Evolutionary conservation across 1,140 invertebrate genomes (phyloP).

Genomic region (Heliconius nattereri): DNA sequence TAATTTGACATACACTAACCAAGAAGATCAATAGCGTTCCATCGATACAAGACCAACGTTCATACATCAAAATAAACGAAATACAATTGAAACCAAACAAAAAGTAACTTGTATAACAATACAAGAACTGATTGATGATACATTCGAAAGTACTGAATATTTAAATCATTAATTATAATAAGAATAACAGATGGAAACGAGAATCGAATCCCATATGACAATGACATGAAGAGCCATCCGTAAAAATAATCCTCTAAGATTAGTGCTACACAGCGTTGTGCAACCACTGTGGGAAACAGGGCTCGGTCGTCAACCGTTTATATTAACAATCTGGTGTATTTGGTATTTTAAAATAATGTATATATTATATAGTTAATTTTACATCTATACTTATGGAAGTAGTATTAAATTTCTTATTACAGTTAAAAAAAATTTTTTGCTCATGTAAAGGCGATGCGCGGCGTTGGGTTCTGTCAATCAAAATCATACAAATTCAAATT

Average conservation of each 20-base stretch:
- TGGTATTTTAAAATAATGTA: background rate
- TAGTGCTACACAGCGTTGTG: slow-evolving; percentile 23
- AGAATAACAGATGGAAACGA: slow-evolving; percentile 14
- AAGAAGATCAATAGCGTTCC: too few relatives aligned
- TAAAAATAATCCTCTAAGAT: slow-evolving; percentile 32
- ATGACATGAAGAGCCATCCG: slow-evolving; percentile 11
- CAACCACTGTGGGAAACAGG: slow-evolving; percentile 22
- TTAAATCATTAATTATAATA: slow-evolving; percentile 7
- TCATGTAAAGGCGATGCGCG: background rate
- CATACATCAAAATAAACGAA: background rate
- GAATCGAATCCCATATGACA: slow-evolving; percentile 19
- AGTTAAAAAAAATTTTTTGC: background rate
- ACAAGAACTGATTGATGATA: background rate
- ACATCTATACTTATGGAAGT: too few relatives aligned
- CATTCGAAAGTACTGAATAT: background rate
- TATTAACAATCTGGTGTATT: slow-evolving; percentile 11
- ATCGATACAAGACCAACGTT: background rate
- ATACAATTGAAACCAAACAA: background rate
- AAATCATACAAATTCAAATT: too few relatives aligned
- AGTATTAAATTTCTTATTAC: background rate
- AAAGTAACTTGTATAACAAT: background rate
- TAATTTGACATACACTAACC: too few relatives aligned
- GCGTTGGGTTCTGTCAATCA: too few relatives aligned
- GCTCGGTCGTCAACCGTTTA: slow-evolving; percentile 7
- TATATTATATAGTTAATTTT: background rate